Conservation (phyloP, 2,113 vertebrate species). For the Antennarius striatus region DNA sequence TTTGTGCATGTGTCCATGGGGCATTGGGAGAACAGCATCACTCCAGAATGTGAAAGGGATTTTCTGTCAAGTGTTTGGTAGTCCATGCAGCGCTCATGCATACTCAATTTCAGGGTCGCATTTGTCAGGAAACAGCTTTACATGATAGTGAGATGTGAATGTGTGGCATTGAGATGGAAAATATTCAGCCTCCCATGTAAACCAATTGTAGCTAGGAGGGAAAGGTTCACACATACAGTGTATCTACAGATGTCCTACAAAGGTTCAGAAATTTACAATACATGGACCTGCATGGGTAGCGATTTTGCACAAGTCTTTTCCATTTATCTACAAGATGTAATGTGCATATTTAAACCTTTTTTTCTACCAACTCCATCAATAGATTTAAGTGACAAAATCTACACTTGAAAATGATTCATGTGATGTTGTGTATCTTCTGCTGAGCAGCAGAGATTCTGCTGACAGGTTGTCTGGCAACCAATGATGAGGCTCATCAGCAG, state of each 20-base stretch:
- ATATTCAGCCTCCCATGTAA: constrained; percentile 58
- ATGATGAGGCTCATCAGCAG: constrained; percentile 27
- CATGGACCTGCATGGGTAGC: background rate
- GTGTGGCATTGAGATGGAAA: constrained; percentile 62
- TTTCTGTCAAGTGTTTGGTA: constrained; percentile 68
- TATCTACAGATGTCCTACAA: constrained; percentile 11
- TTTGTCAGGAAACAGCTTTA: constrained; percentile 71
- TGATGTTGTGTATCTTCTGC: constrained; percentile 4
- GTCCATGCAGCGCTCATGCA: constrained; percentile 63
- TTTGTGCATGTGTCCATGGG: constrained; percentile 59
- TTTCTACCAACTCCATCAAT: background rate
- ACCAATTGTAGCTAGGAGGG: constrained; percentile 40
- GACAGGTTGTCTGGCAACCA: constrained; percentile 29
- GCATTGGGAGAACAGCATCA: constrained; percentile 57
- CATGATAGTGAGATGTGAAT: constrained; percentile 68
- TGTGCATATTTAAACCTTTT: background rate
- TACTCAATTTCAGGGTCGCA: constrained; percentile 67
- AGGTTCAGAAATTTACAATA: constrained; percentile 25
- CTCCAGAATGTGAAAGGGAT: constrained; percentile 63
- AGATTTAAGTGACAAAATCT: background rate
- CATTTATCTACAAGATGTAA: background rate
- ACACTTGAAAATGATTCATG: constrained; percentile 10
- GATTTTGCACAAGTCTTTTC: background rate
- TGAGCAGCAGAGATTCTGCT: constrained; percentile 17
- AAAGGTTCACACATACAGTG: constrained; percentile 30